Conservation (phyloP, 2,888 invertebrate species). For the Amblyjoppa fuscipennis region DNA sequence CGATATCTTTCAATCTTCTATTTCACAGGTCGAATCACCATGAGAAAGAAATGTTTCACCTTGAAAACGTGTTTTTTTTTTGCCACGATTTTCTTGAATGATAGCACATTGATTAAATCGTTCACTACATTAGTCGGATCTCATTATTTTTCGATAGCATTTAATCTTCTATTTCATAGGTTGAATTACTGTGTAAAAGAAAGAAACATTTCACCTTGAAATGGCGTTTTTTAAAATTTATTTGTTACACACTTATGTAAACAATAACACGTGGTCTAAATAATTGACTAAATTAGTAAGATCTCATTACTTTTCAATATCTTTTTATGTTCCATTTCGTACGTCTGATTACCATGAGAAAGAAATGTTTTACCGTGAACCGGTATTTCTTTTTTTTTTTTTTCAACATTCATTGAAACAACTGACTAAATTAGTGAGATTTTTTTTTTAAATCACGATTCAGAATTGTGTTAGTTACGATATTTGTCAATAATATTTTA, state of each 20-base stretch:
- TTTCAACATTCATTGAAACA: no score
- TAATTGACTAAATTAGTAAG: no score
- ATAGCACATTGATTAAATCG: no score
- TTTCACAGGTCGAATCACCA: background rate
- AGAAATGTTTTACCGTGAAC: background rate
- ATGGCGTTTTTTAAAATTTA: background rate
- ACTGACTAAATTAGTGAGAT: no score
- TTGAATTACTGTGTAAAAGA: no score
- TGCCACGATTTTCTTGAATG: no score
- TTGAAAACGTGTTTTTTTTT: no score
- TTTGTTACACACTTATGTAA: no score
- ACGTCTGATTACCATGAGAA: background rate
- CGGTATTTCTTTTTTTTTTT: background rate
- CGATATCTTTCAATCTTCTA: background rate
- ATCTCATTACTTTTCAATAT: slow-evolving; percentile 32
- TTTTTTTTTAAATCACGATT: no score
- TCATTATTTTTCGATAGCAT: slow-evolving; percentile 21
- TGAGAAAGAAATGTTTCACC: background rate
- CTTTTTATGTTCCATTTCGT: background rate
- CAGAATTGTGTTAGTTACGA: no score
- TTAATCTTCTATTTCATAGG: no score
- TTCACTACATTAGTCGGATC: background rate
- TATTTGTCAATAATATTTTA: background rate
- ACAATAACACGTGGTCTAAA: background rate
- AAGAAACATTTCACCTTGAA: background rate